A percentile compares a stretch with the other conserved stretches of the same genome.
Conservation (phyloP, 2,888 invertebrate species). For the Drosophila birchii region DNA sequence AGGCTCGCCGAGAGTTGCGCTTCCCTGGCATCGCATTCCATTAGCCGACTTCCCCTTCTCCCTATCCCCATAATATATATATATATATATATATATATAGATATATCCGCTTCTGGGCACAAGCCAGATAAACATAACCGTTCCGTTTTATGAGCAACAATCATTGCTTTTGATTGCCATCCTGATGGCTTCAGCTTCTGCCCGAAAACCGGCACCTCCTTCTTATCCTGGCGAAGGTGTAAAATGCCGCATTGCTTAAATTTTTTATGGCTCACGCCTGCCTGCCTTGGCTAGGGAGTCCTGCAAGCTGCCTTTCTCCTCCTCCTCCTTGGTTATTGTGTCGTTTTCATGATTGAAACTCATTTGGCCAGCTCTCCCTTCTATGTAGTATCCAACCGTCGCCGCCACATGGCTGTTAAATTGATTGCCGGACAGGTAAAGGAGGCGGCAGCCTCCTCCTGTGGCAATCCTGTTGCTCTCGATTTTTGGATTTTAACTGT, state of each 20-base stretch:
- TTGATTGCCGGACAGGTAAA: slow-evolving; percentile 43
- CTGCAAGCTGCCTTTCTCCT: neutral
- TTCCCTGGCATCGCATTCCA: slow-evolving; percentile 37
- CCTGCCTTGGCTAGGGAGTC: slow-evolving; percentile 4
- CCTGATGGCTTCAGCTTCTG: slow-evolving; percentile 60
- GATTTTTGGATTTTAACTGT: slow-evolving; percentile 31
- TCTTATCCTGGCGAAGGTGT: slow-evolving; percentile 61
- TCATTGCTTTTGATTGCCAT: slow-evolving; percentile 83
- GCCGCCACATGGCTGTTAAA: slow-evolving; percentile 43
- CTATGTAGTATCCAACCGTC: neutral
- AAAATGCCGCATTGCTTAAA: slow-evolving; percentile 79
- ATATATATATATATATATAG: neutral
- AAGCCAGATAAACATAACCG: slow-evolving; percentile 83
- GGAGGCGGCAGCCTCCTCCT: neutral
- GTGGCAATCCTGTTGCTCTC: slow-evolving; percentile 29
- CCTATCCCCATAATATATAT: too few species aligned
- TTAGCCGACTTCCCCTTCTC: slow-evolving; percentile 19
- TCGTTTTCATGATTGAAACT: slow-evolving; percentile 76
- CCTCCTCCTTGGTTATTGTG: slow-evolving; percentile 53
- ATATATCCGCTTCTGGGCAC: slow-evolving; percentile 59
- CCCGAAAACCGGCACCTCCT: slow-evolving; percentile 1
- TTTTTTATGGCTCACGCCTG: slow-evolving; percentile 65
- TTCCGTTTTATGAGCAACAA: slow-evolving; percentile 83
- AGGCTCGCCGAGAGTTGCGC: slow-evolving; percentile 39
- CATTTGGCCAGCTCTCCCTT: slow-evolving; percentile 47